Conservation (phyloP, 2,797 vertebrate species). For the Apogon talboti region DNA sequence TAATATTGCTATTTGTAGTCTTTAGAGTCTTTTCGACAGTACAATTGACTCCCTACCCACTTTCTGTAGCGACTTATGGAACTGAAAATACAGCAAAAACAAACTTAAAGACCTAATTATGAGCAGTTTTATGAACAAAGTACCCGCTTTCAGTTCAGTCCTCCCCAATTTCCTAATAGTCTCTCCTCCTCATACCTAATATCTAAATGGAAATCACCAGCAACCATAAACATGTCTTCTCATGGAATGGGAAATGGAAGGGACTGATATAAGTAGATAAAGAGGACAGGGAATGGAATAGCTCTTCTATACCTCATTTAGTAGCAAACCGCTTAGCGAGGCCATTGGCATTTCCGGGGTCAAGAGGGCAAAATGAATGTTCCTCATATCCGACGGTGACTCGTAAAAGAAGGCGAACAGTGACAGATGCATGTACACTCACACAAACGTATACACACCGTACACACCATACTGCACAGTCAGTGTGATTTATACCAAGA, state of each 20-base stretch:
- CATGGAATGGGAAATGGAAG: slow-evolving; percentile 80
- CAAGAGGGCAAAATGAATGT: slow-evolving; percentile 76
- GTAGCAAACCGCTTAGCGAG: slow-evolving; percentile 81
- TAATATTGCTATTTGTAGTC: slow-evolving; percentile 16
- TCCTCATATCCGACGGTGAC: slow-evolving; percentile 69
- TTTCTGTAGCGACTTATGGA: slow-evolving; percentile 18
- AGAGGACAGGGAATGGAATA: slow-evolving; percentile 66
- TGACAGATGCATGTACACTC: slow-evolving; percentile 40
- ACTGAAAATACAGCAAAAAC: slow-evolving; percentile 12
- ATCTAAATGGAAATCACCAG: slow-evolving; percentile 68
- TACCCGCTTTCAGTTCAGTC: slow-evolving; percentile 19
- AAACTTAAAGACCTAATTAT: slow-evolving; percentile 26
- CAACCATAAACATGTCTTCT: slow-evolving; percentile 76
- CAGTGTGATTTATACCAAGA: slow-evolving; percentile 73
- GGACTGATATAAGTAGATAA: slow-evolving; percentile 80
- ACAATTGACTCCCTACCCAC: not conserved
- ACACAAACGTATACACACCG: slow-evolving; percentile 14
- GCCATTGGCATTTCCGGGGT: slow-evolving; percentile 86
- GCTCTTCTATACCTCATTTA: slow-evolving; percentile 86
- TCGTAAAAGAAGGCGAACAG: slow-evolving; percentile 56
- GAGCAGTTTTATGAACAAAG: slow-evolving; percentile 32
- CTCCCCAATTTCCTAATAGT: slow-evolving; percentile 35
- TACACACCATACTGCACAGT: slow-evolving; percentile 28
- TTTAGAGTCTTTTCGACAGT: not conserved
- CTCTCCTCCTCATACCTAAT: slow-evolving; percentile 45